Base-by-base conservation (phyloP, 2,797 vertebrate species). In the Hippoglossus hippoglossus region DNA sequence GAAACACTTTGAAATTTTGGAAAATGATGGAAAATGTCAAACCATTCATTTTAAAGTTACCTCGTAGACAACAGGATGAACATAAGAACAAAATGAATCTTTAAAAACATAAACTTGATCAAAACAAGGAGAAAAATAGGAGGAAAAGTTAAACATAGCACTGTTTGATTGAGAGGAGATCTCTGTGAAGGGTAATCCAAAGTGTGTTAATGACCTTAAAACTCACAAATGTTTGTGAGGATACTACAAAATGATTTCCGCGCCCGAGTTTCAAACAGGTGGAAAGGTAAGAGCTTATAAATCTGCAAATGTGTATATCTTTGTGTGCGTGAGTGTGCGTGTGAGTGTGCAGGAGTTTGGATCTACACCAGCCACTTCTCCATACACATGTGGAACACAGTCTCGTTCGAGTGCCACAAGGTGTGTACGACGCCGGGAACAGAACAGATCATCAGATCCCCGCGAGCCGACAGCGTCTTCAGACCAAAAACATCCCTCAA, bases 341-440 rank as follows among this genome's bases (percentile, higher is more conserved):
- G 21, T 61, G n/a, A 53, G 46, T 44, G 36, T 39, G 44, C 6
- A 1, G 44, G 36, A 10, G n/a, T 31, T 53, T 52, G 11, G 59
- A 21, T 77, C 89, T 94, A 97, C 50, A 92, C 93, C 49, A 97
- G 95, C 96, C 96, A 97, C 22, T 95, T 96, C 74, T 95, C 94
- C 12, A 98, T 96, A 80, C 96, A 98, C 34, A 57, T 61, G 49
- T 93, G 92, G 61, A 94, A 97, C 12, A 97, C 96, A 0, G 96
- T 97, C 67, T 95, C 92, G 19, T 97, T 97, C 3, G 96, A 97
- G 84, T 98, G 97, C 97, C 97, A 98, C 72, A 53, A 77, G 0
- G 95, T 84, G 65, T 98, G 97, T 46, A 89, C 44, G 4, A 98
- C 93, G 0, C 94, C 96, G 0, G 95, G 81, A 71, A 96, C 71